Evolutionary conservation across 2,113 vertebrate genomes (phyloP).

Genomic region (Caretta caretta): DNA sequence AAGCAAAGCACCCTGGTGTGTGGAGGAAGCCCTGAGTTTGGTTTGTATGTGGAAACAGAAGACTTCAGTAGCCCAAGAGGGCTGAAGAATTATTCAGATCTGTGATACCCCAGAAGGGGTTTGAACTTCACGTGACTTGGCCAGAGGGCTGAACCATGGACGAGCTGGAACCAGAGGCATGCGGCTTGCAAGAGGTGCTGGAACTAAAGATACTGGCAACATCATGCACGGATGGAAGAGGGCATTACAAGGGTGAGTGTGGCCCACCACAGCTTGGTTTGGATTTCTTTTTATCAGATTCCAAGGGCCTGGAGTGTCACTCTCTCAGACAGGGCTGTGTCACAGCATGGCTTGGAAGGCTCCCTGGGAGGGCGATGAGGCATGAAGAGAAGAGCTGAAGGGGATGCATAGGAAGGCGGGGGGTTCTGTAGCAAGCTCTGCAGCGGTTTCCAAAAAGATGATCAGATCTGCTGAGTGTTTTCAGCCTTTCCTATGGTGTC

Average conservation of each 20-base stretch:
- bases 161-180: background rate
- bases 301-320: rapidly evolving
- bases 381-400: background rate
- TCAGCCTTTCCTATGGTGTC: background rate
- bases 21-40: no score
- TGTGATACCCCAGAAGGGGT: background rate
- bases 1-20: no score
- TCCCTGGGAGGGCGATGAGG: rapidly evolving
- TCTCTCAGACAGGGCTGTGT: rapidly evolving
- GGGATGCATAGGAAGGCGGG: no score
- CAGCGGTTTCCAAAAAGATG: rapidly evolving
- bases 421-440: background rate
- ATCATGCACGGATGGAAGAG: background rate
- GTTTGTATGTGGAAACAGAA: no score
- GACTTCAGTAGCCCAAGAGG: no score
- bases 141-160: background rate
- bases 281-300: background rate
- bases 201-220: background rate
- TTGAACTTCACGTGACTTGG: background rate
- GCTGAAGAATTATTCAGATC: no score
- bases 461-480: rapidly evolving
- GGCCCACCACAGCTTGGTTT: rapidly evolving
- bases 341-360: background rate
- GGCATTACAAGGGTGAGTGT: no score
- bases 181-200: background rate